phyloP scores from a whole-genome alignment of 2,888 invertebrate species.

The Gryllus longicercus region DNA sequence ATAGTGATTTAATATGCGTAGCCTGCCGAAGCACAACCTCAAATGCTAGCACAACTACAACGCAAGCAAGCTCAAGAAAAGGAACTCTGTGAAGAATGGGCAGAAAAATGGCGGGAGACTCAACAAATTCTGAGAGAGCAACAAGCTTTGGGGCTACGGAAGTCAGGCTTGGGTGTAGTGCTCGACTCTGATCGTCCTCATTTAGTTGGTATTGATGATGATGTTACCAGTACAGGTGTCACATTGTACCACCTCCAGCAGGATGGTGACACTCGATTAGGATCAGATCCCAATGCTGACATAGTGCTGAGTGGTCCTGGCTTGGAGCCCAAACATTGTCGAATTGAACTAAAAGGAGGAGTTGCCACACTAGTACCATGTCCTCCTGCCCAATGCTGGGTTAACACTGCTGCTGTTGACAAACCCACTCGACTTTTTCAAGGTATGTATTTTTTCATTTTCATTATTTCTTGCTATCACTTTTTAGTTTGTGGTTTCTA shows the following conservation, averaged over 20 bases:
- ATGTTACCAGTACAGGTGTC: constrained; percentile 83
- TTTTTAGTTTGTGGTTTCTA: not conserved
- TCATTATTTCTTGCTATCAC: not conserved
- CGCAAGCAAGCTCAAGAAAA: constrained; percentile 86
- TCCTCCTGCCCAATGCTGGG: constrained; percentile 73
- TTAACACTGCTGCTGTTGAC: constrained; percentile 76
- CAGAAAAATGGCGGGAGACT: constrained; percentile 88
- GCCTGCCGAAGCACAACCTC: constrained; percentile 48
- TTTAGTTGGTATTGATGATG: constrained; percentile 87
- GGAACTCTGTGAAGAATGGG: constrained; percentile 84
- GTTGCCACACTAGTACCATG: constrained; percentile 71
- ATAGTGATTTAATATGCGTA: not conserved
- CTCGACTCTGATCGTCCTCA: constrained; percentile 89
- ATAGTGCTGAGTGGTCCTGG: constrained; percentile 74
- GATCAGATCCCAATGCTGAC: constrained; percentile 69
- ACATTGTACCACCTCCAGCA: constrained; percentile 84
- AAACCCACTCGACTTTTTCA: constrained; percentile 75
- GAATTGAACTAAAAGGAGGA: constrained; percentile 66
- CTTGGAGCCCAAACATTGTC: constrained; percentile 75
- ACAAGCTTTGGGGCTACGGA: constrained; percentile 78
- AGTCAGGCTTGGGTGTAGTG: constrained; percentile 84
- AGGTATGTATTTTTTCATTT: constrained; percentile 45
- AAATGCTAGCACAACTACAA: constrained; percentile 76
- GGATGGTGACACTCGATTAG: constrained; percentile 84
- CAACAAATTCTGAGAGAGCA: constrained; percentile 86